Base-by-base conservation (phyloP, 2,797 vertebrate genomes). In the Rhinogobio ventralis region DNA sequence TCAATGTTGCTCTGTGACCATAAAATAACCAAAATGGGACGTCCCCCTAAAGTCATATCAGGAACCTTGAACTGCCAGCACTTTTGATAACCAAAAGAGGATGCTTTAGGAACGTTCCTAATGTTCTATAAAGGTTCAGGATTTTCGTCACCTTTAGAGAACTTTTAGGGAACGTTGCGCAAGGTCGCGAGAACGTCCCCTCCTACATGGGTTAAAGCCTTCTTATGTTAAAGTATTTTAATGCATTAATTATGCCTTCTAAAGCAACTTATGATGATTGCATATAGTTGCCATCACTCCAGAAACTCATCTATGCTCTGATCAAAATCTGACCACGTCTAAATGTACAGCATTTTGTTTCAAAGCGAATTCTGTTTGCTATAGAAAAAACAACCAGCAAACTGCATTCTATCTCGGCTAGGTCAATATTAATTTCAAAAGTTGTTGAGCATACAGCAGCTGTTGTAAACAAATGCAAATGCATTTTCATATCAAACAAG, bases 371-470 rank as follows among this genome's bases (percentile, higher is more conserved):
- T 42, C 49, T 66, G 83, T 89, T 91, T 67, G 64, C 87, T 78
- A 36, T 87, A 91, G 86, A 90, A 92, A n/a, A 90, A 90, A 87
- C 80, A 2, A 87, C 86, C 83, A 76, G 86, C 89, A 88, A 85
- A 90, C 75, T 33, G 42, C 72, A 57, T 46, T 39, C 39, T 89
- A 91, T 87, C 93, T 94, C 85, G 87, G 85, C 92, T 91, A 86
- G 94, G 94, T 94, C 93, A 92, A 92, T 94, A 93, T 94, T 93
- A 95, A 96, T 95, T 94, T 94, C 91, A 87, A 88, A 91, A 92
- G 91, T 90, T 93, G 92, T 91, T 94, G 91, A 93, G 93, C 90
- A 92, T 90, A 93, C 91, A 94, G 91, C 94, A 93, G 93, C 92
- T 93, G 92, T 90, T 93, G 93, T 94, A 94, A 94, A 95, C 93